Base-by-base conservation (phyloP, 1,140 invertebrate species). In the Lasaia peninsularis region DNA sequence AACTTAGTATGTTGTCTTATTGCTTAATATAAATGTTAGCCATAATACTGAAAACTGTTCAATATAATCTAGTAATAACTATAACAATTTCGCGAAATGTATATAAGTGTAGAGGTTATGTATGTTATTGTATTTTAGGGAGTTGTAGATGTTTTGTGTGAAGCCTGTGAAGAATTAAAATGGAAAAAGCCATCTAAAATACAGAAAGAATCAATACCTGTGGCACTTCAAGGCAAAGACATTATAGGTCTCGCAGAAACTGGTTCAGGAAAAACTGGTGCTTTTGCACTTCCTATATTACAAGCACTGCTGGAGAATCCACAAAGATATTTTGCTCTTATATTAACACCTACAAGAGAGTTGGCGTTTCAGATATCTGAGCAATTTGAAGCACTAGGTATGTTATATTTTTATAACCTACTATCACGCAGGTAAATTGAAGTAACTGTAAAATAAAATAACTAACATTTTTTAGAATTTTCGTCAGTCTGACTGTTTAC, bases 241-340 rank as follows among this genome's bases (percentile, higher is more conserved):
- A 92, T 99, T 0, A 99, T 99, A 74, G 98, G 98, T 14, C 88
- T 99, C 51, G 98, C 98, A 1, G 98, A 99, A 90, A 99, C 98
- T 2, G 98, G 98, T 6, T 99, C 98, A 5, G 98, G 98, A 11
- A 99, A 99, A 90, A 99, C 98, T 1, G 98, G 95, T 28, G 97
- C 98, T 0, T 99, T 99, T 91, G 97, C 97, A 1, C 77, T 99
- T 55, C 98, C 98, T 0, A 99, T 99, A 68, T 79, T 99, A 9
- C 98, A 99, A 78, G 91, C 94, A 0, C 83, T 99, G 9, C 86
- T 99, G 11, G 94, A 98, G 67, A 96, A 94, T 79, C 98, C 98
- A 5, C 98, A 99, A 75, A 90, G 97, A 76, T 94, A 98, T 70
- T 99, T 98, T 91, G 97, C 97, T 5, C 89, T 99, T 0, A 92